These are phyloP conservation scores for Chunga burmeisteri DNA, from an alignment of 2,113 vertebrate genomes.

Conservation along the genomic window DNA sequence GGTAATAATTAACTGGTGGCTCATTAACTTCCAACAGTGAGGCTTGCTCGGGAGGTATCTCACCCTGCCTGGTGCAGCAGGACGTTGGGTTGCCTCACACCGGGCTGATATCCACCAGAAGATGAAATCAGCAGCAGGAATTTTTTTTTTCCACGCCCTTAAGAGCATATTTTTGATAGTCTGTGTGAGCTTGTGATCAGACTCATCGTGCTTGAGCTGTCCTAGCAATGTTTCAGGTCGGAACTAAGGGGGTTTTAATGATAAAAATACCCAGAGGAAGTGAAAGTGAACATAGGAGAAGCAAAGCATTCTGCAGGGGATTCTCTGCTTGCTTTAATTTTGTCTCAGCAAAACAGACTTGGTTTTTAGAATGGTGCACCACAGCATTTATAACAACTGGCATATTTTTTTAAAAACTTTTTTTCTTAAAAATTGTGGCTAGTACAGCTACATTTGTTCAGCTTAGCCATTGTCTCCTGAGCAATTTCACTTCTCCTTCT, in stretches of 20 bases:
- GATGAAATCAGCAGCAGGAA: background rate
- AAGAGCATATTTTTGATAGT: background rate
- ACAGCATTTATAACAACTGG: background rate
- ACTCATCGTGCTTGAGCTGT: background rate
- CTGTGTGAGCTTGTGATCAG: background rate
- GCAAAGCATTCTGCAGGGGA: background rate
- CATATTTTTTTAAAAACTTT: background rate
- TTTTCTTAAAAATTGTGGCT: background rate
- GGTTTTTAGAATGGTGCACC: background rate
- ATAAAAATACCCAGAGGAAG: conserved; percentile 3
- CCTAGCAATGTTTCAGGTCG: background rate
- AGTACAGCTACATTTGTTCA: background rate
- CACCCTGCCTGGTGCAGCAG: background rate
- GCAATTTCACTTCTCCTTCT: background rate
- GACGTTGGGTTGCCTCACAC: background rate
- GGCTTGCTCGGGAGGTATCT: background rate
- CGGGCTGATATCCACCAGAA: background rate
- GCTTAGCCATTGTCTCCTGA: background rate
- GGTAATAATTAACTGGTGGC: background rate
- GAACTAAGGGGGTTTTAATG: background rate
- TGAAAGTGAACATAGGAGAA: background rate
- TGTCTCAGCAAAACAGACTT: background rate
- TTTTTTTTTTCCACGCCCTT: background rate
- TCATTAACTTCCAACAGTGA: background rate
- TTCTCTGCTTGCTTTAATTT: background rate